Evolutionary conservation across 2,888 invertebrate species (phyloP), one percentile per base, ranked within the genome.

Genomic region (Diachrysia chrysitis): DNA sequence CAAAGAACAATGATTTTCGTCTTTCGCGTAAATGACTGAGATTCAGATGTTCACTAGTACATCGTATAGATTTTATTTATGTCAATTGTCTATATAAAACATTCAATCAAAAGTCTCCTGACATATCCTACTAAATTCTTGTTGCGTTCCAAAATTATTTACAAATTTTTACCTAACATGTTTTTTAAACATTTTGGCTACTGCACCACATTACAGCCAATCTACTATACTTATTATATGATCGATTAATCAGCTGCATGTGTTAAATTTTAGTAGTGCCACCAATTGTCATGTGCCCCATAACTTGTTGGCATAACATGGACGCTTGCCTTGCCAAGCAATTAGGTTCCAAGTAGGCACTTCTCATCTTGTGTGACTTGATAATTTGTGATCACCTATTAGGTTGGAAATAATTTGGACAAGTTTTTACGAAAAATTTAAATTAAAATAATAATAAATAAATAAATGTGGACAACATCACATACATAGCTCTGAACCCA

Each of bases 261-360:
- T 23, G 16, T 16, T 23, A 48, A 46, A 76, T 73, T 71, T 71
- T 73, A 76, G 71, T 58, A 59, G 59, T 35, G 60, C 71, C 76
- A 21, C 66, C n/a, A 76, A 73, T 66, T 71, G 66, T 58, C 76
- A 73, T 76, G 66, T 57, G 76, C 54, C 29, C 48, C 66, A 60
- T 71, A 66, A 66, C 71, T 66, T 60, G 62, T 66, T 73, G 73
- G 73, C 73, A 73, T 76, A 46, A 66, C 57, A 57, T 60, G 66
- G 66, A 48, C 37, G 42, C 62, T 42, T 29, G 46, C 62, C 62
- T 59, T 73, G 73, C 73, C 73, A 73, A 73, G 77, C 72, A 76
- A 73, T 73, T 73, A 73, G n/a, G n/a, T n/a, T n/a, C 57, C 48
- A 25, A 23, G 21, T 66, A 51, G 48, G 48, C 48, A 66, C 53